A percentile compares a stretch with the other conserved stretches of the same genome.
phyloP scores from a whole-genome alignment of 2,888 invertebrate genomes.

The Thysanoteuthis rhombus region DNA sequence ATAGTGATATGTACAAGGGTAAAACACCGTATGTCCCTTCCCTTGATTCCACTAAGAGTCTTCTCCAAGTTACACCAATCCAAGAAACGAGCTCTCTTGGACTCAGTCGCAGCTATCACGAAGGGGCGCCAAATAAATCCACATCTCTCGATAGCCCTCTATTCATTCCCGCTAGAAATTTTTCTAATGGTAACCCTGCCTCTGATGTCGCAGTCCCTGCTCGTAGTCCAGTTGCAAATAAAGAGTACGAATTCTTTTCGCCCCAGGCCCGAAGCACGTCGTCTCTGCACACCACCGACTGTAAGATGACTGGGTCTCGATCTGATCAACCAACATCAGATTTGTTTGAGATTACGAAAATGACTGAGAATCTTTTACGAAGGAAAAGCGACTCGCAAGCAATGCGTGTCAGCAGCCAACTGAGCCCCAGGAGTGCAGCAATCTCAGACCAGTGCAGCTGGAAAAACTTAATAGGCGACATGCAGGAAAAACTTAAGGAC shows the following conservation, averaged over 20 bases:
- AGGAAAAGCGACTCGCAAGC: constrained; percentile 17
- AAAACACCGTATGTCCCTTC: not conserved
- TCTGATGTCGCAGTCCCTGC: not conserved
- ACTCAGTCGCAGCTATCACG: constrained; percentile 16
- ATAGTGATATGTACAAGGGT: constrained; percentile 20
- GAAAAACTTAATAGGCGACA: constrained; percentile 22
- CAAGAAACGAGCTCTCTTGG: not conserved
- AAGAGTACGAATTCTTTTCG: not conserved
- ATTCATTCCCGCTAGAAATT: not conserved
- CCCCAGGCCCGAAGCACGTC: not conserved
- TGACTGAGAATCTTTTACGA: not conserved
- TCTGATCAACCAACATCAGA: not conserved
- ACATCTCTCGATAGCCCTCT: constrained; percentile 13
- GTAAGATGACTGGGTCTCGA: not conserved
- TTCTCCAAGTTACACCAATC: not conserved
- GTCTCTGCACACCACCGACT: not conserved
- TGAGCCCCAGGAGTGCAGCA: not conserved
- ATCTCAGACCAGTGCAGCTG: not conserved
- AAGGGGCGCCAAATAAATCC: not conserved
- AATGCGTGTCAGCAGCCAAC: not conserved
- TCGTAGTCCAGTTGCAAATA: not conserved
- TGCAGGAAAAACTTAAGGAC: constrained; percentile 34
- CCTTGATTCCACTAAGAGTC: not conserved
- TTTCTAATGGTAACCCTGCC: not conserved
- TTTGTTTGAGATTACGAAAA: not conserved